phyloP scores from a whole-genome alignment of 1,140 invertebrate species.

The Spodoptera litura region DNA sequence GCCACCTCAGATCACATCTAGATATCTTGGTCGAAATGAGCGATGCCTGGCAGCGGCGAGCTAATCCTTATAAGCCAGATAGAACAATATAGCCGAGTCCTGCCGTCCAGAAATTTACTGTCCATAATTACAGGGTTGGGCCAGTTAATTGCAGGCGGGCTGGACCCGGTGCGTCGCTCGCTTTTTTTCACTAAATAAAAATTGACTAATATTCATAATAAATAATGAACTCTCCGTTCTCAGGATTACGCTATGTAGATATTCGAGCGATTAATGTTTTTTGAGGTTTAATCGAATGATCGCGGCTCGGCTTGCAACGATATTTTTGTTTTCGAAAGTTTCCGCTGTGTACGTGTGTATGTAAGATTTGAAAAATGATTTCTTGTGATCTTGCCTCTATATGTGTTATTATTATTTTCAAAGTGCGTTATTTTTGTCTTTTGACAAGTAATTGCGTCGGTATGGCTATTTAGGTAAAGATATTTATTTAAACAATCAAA shows the following conservation, averaged over 20 bases:
- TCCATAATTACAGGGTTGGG: constrained; percentile 86
- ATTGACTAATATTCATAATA: constrained; percentile 86
- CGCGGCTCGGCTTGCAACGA: constrained; percentile 21
- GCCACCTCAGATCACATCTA: constrained; percentile 30
- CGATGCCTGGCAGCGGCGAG: constrained; percentile 55
- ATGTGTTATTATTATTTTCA: too few species aligned
- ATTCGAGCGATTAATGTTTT: constrained; percentile 74
- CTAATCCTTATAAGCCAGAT: constrained; percentile 74
- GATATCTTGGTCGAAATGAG: constrained; percentile 42
- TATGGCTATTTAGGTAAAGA: too few species aligned
- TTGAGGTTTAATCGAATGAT: constrained; percentile 65
- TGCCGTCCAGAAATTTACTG: constrained; percentile 86
- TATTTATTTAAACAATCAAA: too few species aligned
- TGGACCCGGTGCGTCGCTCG: constrained; percentile 69
- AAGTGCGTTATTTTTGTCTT: too few species aligned
- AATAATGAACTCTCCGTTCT: constrained; percentile 84
- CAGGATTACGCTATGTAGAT: constrained; percentile 69
- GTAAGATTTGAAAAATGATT: background rate
- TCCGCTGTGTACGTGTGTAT: background rate
- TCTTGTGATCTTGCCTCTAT: background rate
- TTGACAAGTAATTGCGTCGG: too few species aligned
- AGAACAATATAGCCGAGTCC: constrained; percentile 77
- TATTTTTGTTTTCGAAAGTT: constrained; percentile 20
- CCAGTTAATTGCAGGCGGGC: constrained; percentile 83
- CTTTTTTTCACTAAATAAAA: constrained; percentile 86